A percentile compares a stretch with the other conserved stretches of the same genome.
Conservation (phyloP, 1,140 invertebrate species). For the Drosophila punjabiensis region DNA sequence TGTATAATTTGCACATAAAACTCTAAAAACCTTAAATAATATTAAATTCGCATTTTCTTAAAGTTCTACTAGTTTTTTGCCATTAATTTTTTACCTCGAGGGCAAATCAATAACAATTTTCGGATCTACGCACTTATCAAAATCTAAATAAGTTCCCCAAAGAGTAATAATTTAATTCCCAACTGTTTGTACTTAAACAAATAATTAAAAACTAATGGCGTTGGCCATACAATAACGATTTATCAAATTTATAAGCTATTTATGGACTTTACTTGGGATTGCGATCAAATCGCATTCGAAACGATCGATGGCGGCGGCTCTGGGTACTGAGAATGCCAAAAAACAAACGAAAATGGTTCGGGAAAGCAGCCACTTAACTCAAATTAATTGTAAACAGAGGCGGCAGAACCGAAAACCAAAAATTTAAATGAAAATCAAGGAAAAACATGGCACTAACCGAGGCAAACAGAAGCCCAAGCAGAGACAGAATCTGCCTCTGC, state of each 20-base stretch:
- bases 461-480: conserved; percentile 6
- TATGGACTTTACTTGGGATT: conserved; percentile 31
- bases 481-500: not conserved
- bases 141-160: not conserved
- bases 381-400: conserved; percentile 77
- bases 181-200: conserved; percentile 37
- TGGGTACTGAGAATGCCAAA: conserved; percentile 18
- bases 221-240: conserved; percentile 45
- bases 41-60: not conserved
- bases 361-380: conserved; percentile 57
- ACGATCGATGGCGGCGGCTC: not conserved
- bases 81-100: not conserved
- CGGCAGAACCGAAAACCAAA: conserved; percentile 14
- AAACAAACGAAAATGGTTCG: conserved; percentile 9
- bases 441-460: conserved; percentile 44
- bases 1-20: too few relatives aligned
- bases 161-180: not conserved
- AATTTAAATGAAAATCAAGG: conserved; percentile 14
- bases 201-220: conserved; percentile 39
- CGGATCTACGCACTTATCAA: conserved; percentile 4
- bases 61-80: not conserved
- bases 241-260: conserved; percentile 46
- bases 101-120: conserved; percentile 3
- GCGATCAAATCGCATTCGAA: conserved; percentile 12
- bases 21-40: not conserved